Base-by-base conservation (phyloP, 2,797 vertebrate genomes). In the Gymnopithys bicolor region DNA sequence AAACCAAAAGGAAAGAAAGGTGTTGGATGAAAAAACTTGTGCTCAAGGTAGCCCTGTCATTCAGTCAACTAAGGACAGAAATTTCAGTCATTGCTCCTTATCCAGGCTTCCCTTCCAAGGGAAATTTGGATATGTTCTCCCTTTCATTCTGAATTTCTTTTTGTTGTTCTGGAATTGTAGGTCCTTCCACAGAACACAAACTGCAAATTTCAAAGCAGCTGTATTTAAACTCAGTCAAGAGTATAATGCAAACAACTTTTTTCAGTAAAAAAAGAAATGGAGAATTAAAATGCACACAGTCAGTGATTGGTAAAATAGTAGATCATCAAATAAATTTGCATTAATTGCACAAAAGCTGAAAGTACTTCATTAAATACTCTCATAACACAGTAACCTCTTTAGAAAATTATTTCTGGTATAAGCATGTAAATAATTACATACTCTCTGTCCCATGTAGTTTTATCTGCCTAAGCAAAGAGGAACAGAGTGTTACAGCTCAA, bases 351-450 rank as follows among this genome's bases (percentile, higher is more conserved):
- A 95, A 92, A 97, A 95, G 87, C 93, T 93, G 87, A 86, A 97
- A 92, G 84, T 92, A 93, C 92, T 93, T 95, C 84, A 92, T 95
- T 97, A 95, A 95, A 88, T 89, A 69, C 58, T 48, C 79, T 91
- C 79, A 86, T 67, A 94, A 93, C 92, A 86, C 48, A 91, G 91
- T 89, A 95, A 89, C 66, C 43, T 91, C 91, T 92, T 93, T 79
- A 83, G 93, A 95, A 96, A 95, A 95, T 95, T 93, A 90, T 95
- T 93, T 97, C 84, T 92, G 52, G 58, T 77, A 89, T 92, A 94
- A 94, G 92, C 93, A 89, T 79, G 91, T 95, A 97, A 95, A 95
- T 94, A 97, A 95, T 95, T 94, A 92, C 84, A 87, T 91, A 85
- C 71, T 92, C 53, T 92, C 63, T 83, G 84, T 92, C 90, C 84